Conservation (phyloP, 2,888 invertebrate genomes). For the Amphipyra tragopoginis region DNA sequence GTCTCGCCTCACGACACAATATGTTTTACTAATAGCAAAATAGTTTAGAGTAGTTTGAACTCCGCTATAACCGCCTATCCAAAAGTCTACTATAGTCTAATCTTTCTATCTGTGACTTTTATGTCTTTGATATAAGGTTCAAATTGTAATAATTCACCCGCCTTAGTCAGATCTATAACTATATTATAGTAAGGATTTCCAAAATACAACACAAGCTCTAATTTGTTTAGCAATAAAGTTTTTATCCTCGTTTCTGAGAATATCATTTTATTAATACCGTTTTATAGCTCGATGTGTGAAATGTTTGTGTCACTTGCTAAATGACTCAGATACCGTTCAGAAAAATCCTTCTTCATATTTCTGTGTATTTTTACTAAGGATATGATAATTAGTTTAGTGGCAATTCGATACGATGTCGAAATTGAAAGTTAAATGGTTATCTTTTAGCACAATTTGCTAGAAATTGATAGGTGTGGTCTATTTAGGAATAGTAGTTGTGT, state of each 20-base stretch:
- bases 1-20: too few relatives aligned
- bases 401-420: slow-evolving; percentile 26
- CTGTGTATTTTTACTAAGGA: slow-evolving; percentile 25
- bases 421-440: slow-evolving; percentile 32
- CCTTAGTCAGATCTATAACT: too few relatives aligned
- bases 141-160: too few relatives aligned
- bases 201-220: slow-evolving; percentile 18
- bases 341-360: slow-evolving; percentile 14
- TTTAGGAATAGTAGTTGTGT: slow-evolving; percentile 14
- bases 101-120: too few relatives aligned
- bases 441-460: slow-evolving; percentile 33
- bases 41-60: too few relatives aligned
- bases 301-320: slow-evolving; percentile 39
- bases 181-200: neutral
- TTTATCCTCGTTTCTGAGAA: slow-evolving; percentile 37
- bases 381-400: slow-evolving; percentile 35
- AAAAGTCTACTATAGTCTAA: too few relatives aligned
- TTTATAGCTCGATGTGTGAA: slow-evolving; percentile 32
- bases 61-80: too few relatives aligned
- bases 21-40: too few relatives aligned
- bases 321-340: slow-evolving; percentile 33
- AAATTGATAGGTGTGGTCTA: slow-evolving; percentile 20
- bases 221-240: slow-evolving; percentile 38
- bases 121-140: too few relatives aligned
- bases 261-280: slow-evolving; percentile 36